Percentiles rank a stretch among this genome's conserved stretches.
Evolutionary conservation across 2,888 invertebrate species (phyloP).

Genomic region (Adelognathus sp.): DNA sequence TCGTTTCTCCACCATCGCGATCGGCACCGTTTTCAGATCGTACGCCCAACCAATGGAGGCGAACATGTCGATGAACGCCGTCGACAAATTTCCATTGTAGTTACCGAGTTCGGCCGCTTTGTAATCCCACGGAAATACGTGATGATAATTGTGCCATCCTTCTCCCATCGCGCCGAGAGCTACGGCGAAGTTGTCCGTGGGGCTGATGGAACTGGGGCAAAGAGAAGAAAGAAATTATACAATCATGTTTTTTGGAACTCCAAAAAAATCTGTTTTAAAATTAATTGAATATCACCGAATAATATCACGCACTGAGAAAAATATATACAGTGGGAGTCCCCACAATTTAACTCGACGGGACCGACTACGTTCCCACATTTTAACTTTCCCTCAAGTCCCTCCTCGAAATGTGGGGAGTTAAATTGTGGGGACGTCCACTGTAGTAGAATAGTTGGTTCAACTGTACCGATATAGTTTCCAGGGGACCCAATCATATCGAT

Average conservation of each 20-base stretch:
- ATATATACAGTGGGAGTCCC: too few relatives aligned
- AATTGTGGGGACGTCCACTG: too few relatives aligned
- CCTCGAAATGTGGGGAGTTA: too few relatives aligned
- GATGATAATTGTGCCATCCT: constrained; percentile 95
- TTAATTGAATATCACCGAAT: not conserved
- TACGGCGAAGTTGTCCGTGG: constrained; percentile 87
- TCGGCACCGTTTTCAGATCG: constrained; percentile 90
- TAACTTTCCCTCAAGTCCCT: too few relatives aligned
- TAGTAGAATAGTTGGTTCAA: too few relatives aligned
- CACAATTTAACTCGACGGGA: too few relatives aligned
- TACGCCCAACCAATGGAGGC: constrained; percentile 91
- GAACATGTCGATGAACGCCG: constrained; percentile 86
- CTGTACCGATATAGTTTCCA: too few relatives aligned
- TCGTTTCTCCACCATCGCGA: constrained; percentile 87
- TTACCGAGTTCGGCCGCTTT: constrained; percentile 88
- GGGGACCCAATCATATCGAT: too few relatives aligned
- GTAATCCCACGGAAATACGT: constrained; percentile 93
- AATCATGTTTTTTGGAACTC: not conserved
- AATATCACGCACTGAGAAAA: too few relatives aligned
- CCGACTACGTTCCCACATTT: too few relatives aligned
- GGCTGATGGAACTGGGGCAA: constrained; percentile 84
- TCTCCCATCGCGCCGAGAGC: constrained; percentile 88
- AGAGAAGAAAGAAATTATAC: not conserved
- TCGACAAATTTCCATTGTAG: constrained; percentile 85
- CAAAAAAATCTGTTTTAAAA: not conserved